A percentile compares a stretch with the other conserved stretches of the same genome.
phyloP scores from a whole-genome alignment of 2,113 vertebrate genomes.

The Etheostoma spectabile region DNA sequence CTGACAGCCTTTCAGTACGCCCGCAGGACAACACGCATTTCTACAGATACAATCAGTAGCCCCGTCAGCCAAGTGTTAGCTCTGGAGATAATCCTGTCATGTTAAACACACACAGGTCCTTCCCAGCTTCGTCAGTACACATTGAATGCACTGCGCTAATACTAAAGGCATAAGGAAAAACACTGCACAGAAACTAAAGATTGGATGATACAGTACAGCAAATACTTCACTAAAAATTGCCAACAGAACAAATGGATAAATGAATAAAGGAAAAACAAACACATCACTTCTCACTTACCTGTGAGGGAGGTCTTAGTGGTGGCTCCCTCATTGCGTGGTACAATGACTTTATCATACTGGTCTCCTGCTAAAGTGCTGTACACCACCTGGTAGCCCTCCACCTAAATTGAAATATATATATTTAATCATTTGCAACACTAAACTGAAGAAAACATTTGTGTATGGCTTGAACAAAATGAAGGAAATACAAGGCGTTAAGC shows the following conservation, averaged over 20 bases:
- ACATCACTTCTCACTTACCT: constrained; percentile 81
- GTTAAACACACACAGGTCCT: constrained; percentile 59
- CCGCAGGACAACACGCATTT: constrained; percentile 70
- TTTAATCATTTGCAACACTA: constrained; percentile 9
- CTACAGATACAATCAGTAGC: constrained; percentile 68
- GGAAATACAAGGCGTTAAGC: neutral
- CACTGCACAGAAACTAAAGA: neutral
- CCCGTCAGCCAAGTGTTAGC: constrained; percentile 56
- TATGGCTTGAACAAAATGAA: neutral
- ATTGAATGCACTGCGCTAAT: constrained; percentile 34
- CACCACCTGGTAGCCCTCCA: constrained; percentile 91
- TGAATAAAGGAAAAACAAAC: neutral
- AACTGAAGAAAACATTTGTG: neutral
- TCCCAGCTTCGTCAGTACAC: constrained; percentile 33
- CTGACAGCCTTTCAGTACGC: constrained; percentile 70
- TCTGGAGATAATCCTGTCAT: constrained; percentile 54
- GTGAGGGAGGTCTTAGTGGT: constrained; percentile 89
- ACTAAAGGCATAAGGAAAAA: constrained; percentile 4
- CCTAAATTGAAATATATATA: constrained; percentile 64
- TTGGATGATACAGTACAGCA: neutral
- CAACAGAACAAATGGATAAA: neutral
- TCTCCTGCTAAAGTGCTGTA: constrained; percentile 97
- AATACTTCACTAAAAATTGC: neutral
- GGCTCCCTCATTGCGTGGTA: constrained; percentile 85
- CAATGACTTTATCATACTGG: constrained; percentile 92